phyloP scores from a whole-genome alignment of 1,140 invertebrate genomes.

The Microplitis demolitor region DNA sequence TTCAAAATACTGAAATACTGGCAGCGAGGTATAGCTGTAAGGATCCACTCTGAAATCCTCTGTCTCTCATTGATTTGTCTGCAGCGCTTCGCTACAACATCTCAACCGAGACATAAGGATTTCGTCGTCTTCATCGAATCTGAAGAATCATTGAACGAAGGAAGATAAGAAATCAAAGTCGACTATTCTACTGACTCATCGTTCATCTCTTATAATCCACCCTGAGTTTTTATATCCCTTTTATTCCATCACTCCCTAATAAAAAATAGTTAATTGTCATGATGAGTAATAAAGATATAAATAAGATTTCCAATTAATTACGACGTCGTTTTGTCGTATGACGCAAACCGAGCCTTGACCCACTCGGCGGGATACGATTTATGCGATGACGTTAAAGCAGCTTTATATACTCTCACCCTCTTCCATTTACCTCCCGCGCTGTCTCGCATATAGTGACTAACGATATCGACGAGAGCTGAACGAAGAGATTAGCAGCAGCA shows the following conservation, averaged over 20 bases:
- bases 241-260: too few species aligned
- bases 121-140: too few species aligned
- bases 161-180: too few species aligned
- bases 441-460: constrained; percentile 19
- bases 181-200: too few species aligned
- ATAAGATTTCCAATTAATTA: constrained; percentile 22
- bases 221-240: too few species aligned
- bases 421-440: not conserved
- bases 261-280: too few species aligned
- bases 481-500: not conserved
- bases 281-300: not conserved
- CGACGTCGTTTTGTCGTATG: constrained; percentile 22
- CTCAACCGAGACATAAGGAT: not conserved
- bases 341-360: constrained; percentile 12
- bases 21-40: not conserved
- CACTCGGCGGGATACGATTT: constrained; percentile 16
- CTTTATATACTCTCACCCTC: constrained; percentile 1
- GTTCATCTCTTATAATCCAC: too few species aligned
- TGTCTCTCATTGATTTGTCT: not conserved
- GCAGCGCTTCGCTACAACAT: not conserved
- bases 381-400: constrained; percentile 21
- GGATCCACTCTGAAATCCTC: not conserved
- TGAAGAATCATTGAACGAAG: too few species aligned
- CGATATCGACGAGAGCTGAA: constrained; percentile 14
- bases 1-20: not conserved